Percentiles rank a stretch among this genome's conserved stretches.
phyloP scores from a whole-genome alignment of 2,797 vertebrate species.

The Triplophysa yarkandensis region DNA sequence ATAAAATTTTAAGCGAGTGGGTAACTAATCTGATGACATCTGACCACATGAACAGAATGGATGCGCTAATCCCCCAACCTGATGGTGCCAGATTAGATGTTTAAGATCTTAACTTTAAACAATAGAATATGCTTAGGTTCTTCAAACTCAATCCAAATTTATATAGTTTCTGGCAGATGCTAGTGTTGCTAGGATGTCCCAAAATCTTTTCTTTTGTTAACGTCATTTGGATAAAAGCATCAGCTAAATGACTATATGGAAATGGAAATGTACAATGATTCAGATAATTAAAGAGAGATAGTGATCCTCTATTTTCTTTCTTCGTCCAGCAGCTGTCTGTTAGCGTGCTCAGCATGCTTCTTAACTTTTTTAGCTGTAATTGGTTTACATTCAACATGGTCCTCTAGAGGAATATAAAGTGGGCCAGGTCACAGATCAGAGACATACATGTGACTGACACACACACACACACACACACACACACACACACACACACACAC shows the following conservation, averaged over 20 bases:
- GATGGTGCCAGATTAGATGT: not conserved
- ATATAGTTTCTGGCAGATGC: too few species aligned
- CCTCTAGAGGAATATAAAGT: conserved; percentile 7
- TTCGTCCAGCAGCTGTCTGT: not conserved
- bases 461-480: conserved; percentile 23
- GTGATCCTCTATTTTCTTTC: not conserved
- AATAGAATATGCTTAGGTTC: too few species aligned
- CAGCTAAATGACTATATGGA: too few species aligned
- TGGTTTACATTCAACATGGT: conserved; percentile 46
- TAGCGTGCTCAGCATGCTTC: not conserved
- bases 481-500: conserved; percentile 1
- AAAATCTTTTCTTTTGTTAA: too few species aligned
- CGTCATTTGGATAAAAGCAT: too few species aligned
- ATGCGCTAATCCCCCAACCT: too few species aligned
- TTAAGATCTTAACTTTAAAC: too few species aligned
- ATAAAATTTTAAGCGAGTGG: conserved; percentile 10
- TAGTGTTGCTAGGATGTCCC: too few species aligned
- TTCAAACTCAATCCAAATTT: too few species aligned
- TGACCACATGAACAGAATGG: not conserved
- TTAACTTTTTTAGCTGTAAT: conserved; percentile 52
- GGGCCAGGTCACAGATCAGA: conserved; percentile 14
- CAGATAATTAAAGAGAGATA: too few species aligned
- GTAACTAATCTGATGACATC: conserved; percentile 20
- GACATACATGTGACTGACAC: not conserved
- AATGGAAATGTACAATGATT: too few species aligned